Evolutionary conservation across 2,113 vertebrate species (phyloP).

Genomic region (Oenanthe melanoleuca): DNA sequence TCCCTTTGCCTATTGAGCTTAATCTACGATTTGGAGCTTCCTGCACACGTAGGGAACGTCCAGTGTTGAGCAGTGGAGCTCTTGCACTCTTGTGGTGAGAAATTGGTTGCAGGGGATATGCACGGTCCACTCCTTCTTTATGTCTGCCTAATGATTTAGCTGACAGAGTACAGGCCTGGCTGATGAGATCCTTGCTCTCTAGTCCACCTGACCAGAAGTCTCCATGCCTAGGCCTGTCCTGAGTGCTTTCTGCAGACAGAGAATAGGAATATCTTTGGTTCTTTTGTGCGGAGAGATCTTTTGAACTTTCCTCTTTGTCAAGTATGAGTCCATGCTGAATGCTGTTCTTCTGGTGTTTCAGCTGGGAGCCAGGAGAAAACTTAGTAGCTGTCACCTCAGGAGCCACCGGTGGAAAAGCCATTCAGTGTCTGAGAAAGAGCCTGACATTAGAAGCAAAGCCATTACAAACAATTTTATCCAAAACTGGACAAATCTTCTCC

Average conservation of each 20-base stretch:
- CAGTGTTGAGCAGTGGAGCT: not conserved
- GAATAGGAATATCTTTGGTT: not conserved
- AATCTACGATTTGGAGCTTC: not conserved
- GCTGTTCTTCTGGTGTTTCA: constrained; percentile 17
- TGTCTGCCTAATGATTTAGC: constrained; percentile 16
- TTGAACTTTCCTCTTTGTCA: constrained; percentile 46
- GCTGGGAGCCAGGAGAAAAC: not conserved
- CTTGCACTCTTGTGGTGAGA: constrained; percentile 57
- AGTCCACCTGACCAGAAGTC: not conserved
- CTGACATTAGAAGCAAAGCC: constrained; percentile 5
- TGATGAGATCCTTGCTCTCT: not conserved
- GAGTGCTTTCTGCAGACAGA: not conserved
- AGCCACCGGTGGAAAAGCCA: constrained; percentile 47
- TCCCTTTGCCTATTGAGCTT: not conserved
- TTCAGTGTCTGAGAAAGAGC: constrained; percentile 54
- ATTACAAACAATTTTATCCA: not conserved
- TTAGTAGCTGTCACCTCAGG: not conserved
- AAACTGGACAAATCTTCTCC: not conserved
- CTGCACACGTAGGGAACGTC: not conserved
- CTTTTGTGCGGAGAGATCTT: constrained; percentile 20
- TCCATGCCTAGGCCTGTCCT: not conserved
- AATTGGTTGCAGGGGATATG: constrained; percentile 82
- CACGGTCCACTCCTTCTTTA: constrained; percentile 69
- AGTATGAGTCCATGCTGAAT: constrained; percentile 33
- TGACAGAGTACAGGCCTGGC: constrained; percentile 27